Percentiles rank a stretch among this genome's conserved stretches.
Conservation (phyloP, 1,140 invertebrate species). For the Nasonia longicornis region DNA sequence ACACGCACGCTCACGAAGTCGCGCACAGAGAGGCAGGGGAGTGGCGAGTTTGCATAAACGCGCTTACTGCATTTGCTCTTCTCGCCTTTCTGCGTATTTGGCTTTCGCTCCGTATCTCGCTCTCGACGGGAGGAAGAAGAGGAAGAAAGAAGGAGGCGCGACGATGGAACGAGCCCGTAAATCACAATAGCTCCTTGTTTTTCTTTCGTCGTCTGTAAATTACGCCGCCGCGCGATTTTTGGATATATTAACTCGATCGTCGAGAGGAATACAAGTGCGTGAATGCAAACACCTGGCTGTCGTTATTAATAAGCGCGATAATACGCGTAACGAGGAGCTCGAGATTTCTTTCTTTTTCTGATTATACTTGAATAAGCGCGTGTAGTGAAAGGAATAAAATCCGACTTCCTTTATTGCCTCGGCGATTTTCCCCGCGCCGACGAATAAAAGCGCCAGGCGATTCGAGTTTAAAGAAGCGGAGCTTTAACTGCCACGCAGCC, state of each 20-base stretch:
- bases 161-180: constrained; percentile 7
- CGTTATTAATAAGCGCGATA: background rate
- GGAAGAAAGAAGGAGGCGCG: background rate
- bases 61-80: constrained; percentile 15
- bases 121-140: background rate
- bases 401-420: constrained; percentile 6
- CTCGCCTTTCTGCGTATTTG: constrained; percentile 11
- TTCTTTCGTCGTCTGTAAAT: background rate
- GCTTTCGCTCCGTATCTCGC: background rate
- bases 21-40: background rate
- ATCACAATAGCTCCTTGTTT: constrained; percentile 19
- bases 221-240: background rate
- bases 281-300: constrained; percentile 9
- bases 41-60: background rate
- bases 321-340: background rate
- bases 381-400: background rate
- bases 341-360: background rate
- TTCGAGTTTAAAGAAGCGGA: background rate
- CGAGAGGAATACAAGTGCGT: no score
- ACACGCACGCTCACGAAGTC: background rate
- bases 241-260: background rate
- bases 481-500: background rate
- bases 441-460: constrained; percentile 3
- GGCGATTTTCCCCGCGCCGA: constrained; percentile 3
- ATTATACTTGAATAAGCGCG: background rate